Evolutionary conservation across 2,113 vertebrate species (phyloP).

Genomic region (Anolis sagrei): DNA sequence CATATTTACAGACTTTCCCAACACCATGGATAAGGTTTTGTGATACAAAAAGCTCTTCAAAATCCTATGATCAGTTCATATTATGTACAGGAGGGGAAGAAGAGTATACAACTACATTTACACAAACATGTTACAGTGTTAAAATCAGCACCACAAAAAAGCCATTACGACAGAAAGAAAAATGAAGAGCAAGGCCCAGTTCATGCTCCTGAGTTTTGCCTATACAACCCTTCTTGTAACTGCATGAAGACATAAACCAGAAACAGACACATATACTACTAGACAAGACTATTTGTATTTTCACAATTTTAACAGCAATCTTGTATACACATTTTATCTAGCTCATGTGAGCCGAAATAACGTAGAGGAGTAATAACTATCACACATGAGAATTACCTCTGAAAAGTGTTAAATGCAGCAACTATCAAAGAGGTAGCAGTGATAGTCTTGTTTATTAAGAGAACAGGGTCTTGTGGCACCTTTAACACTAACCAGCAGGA

Average conservation of each 20-base stretch:
- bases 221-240: neutral
- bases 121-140: neutral
- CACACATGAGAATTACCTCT: neutral
- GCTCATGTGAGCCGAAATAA: neutral
- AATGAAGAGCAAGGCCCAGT: neutral
- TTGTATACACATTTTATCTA: neutral
- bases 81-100: neutral
- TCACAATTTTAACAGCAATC: neutral
- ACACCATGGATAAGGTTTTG: neutral
- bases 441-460: too few relatives aligned
- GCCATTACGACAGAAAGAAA: neutral
- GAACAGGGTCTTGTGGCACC: too few relatives aligned
- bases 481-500: too few relatives aligned
- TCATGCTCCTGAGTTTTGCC: neutral
- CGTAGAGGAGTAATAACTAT: neutral
- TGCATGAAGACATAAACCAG: neutral
- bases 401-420: neutral
- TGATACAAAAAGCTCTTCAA: neutral
- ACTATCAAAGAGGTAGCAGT: neutral
- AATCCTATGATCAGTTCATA: neutral
- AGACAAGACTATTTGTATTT: neutral
- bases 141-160: neutral
- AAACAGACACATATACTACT: neutral
- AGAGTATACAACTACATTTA: neutral
- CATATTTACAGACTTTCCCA: neutral